phyloP scores from a whole-genome alignment of 2,797 vertebrate genomes.

The Diplodus puntazzo region DNA sequence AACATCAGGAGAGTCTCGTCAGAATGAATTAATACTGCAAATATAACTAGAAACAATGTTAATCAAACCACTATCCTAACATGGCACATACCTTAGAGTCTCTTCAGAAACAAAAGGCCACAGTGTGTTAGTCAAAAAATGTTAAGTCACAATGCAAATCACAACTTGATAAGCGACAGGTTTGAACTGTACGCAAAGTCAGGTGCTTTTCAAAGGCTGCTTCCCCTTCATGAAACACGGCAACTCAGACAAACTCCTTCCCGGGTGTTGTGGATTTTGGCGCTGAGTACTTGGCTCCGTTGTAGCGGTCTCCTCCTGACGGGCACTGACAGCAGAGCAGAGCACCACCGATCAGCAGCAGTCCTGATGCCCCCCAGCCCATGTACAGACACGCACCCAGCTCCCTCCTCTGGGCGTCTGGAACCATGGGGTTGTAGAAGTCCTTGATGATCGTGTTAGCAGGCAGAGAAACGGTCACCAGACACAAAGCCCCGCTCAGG shows the following conservation, averaged over 20 bases:
- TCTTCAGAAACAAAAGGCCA: constrained; percentile 37
- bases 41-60: background rate
- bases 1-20: background rate
- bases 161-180: constrained; percentile 18
- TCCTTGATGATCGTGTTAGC: constrained; percentile 84
- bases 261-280: constrained; percentile 77
- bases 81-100: constrained; percentile 2
- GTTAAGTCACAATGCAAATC: constrained; percentile 56
- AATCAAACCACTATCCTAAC: constrained; percentile 1
- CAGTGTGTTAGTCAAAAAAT: constrained; percentile 45
- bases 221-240: background rate
- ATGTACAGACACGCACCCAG: constrained; percentile 91
- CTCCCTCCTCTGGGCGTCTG: constrained; percentile 87
- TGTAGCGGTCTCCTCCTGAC: constrained; percentile 65
- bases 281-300: constrained; percentile 70
- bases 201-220: background rate
- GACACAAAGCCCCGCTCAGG: constrained; percentile 80
- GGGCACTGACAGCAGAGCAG: constrained; percentile 88
- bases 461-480: constrained; percentile 84
- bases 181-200: constrained; percentile 23
- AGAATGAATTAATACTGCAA: constrained; percentile 10
- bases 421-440: constrained; percentile 85
- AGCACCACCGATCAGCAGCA: constrained; percentile 88
- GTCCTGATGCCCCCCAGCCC: constrained; percentile 90
- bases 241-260: constrained; percentile 81